These are phyloP conservation scores for Sula dactylatra DNA, from an alignment of 2,113 vertebrate genomes.

Conservation along the genomic window DNA sequence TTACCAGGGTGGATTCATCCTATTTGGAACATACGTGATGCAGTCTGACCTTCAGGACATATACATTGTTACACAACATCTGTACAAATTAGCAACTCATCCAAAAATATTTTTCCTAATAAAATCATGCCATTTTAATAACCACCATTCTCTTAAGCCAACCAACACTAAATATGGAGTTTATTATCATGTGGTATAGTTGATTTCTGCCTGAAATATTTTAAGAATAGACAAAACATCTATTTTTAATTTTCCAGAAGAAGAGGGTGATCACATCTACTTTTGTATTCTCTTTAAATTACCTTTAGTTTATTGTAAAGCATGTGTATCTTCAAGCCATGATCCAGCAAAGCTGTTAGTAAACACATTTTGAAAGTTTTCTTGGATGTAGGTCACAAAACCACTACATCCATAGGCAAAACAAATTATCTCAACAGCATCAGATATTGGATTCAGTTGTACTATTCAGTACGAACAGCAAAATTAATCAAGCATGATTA, in stretches of 20 bases:
- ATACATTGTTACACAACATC: neutral
- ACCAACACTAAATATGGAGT: neutral
- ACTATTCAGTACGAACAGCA: neutral
- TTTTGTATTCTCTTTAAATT: neutral
- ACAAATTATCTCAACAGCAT: neutral
- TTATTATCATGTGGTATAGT: neutral
- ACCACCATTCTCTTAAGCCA: neutral
- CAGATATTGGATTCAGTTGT: neutral
- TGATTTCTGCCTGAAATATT: neutral
- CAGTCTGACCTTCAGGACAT: neutral
- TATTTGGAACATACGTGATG: neutral
- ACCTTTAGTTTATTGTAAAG: neutral
- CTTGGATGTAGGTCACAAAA: neutral
- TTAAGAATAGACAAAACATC: neutral
- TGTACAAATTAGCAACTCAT: neutral
- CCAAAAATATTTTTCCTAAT: neutral
- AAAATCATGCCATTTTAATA: neutral
- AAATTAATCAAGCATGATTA: neutral
- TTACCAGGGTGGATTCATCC: neutral
- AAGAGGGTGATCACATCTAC: neutral
- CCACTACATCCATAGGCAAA: neutral
- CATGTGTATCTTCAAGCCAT: neutral
- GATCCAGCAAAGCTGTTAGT: neutral
- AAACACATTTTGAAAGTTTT: neutral
- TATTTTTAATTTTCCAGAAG: neutral